A percentile compares a stretch with the other conserved stretches of the same genome.
phyloP scores from a whole-genome alignment of 2,113 vertebrate genomes.

The Phalacrocorax pelagicus region DNA sequence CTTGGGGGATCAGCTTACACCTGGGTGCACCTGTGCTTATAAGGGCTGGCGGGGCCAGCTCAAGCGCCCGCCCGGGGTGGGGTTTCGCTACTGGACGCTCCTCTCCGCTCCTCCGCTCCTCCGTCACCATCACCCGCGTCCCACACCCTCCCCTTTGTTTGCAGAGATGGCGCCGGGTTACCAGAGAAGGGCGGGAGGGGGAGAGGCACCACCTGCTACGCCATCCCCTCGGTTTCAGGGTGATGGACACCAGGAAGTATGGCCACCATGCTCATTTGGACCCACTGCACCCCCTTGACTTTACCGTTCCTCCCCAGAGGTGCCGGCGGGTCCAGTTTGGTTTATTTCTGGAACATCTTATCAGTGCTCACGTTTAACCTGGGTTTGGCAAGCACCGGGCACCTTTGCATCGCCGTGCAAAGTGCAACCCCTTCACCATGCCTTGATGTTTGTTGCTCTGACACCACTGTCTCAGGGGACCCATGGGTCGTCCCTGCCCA shows the following conservation, averaged over 20 bases:
- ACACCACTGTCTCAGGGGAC: neutral
- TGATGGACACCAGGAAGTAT: neutral
- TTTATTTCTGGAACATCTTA: neutral
- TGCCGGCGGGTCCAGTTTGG: neutral
- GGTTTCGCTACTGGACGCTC: conserved; percentile 51
- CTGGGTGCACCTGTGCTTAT: conserved; percentile 56
- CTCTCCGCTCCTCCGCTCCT: conserved; percentile 5
- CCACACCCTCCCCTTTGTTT: conserved; percentile 66
- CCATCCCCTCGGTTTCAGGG: neutral
- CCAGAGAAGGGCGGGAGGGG: neutral
- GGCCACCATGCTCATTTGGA: fast-evolving
- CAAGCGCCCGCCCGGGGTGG: conserved; percentile 44
- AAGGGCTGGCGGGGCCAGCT: neutral
- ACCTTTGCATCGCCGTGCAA: neutral
- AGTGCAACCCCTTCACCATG: neutral
- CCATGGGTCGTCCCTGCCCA: fast-evolving
- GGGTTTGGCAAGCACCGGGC: neutral
- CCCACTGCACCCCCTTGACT: neutral
- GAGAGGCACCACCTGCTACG: neutral
- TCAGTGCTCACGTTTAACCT: neutral
- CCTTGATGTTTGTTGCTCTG: fast-evolving
- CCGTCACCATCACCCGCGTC: conserved; percentile 16
- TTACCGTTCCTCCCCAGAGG: neutral
- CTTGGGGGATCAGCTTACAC: conserved; percentile 15
- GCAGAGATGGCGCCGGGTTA: conserved; percentile 56